These are phyloP conservation scores for Cyrtonyx montezumae DNA, from an alignment of 2,113 vertebrate genomes.

Conservation along the genomic window DNA sequence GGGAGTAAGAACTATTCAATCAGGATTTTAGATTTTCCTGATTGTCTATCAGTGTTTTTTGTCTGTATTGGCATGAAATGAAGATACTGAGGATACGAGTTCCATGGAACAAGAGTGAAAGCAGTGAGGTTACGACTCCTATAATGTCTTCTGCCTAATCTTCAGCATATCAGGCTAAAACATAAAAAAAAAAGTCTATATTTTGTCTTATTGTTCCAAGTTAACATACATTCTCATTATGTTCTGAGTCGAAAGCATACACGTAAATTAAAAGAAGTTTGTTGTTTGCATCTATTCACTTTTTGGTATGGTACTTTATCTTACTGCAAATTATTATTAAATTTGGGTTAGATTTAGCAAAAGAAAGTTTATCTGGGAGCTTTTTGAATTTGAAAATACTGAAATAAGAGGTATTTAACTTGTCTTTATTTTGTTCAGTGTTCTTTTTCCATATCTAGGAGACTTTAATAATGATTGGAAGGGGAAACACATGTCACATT, in stretches of 20 bases:
- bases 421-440: background rate
- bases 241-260: background rate
- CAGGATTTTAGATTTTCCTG: background rate
- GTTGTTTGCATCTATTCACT: background rate
- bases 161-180: accelerated
- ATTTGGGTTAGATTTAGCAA: background rate
- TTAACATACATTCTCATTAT: background rate
- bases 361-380: background rate
- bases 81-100: background rate
- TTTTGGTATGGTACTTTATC: background rate
- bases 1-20: background rate
- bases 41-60: background rate
- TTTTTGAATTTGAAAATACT: background rate
- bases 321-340: background rate
- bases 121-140: background rate
- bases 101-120: background rate
- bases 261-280: background rate
- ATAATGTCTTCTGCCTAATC: background rate
- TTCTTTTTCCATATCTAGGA: background rate
- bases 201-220: background rate
- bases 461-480: background rate
- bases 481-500: background rate
- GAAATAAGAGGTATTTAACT: background rate
- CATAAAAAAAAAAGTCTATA: background rate
- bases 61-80: background rate